These are phyloP conservation scores for Sardinella longiceps DNA, from an alignment of 2,797 vertebrate species.

Conservation along the genomic window DNA sequence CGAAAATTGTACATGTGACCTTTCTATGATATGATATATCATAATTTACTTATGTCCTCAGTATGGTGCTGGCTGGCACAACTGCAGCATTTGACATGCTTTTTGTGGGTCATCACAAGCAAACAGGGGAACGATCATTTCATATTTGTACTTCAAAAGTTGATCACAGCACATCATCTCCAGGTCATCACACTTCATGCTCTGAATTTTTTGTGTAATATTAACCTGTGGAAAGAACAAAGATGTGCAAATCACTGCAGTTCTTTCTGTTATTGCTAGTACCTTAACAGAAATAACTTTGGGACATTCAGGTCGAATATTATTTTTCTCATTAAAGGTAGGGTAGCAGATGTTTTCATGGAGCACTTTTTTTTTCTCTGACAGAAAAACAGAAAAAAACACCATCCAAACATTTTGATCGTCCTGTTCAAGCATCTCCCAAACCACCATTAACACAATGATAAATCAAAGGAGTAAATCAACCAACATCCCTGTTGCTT, in stretches of 20 bases:
- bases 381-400: too few species aligned
- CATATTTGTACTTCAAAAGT: not conserved
- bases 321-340: too few species aligned
- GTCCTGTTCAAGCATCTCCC: too few species aligned
- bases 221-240: not conserved
- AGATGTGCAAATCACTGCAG: not conserved
- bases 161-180: not conserved
- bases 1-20: not conserved
- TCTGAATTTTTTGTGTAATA: not conserved
- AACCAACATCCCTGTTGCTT: too few species aligned
- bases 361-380: too few species aligned
- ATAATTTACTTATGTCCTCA: not conserved
- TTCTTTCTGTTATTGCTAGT: not conserved
- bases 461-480: too few species aligned
- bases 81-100: not conserved
- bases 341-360: too few species aligned
- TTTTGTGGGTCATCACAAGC: not conserved
- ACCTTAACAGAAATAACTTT: not conserved
- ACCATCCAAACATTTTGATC: too few species aligned
- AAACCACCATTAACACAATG: too few species aligned
- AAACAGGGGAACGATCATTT: not conserved
- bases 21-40: not conserved
- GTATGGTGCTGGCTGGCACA: not conserved
- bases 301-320: too few species aligned
- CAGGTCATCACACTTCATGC: not conserved